phyloP scores from a whole-genome alignment of 2,888 invertebrate genomes.

The Aporophyla nigra region DNA sequence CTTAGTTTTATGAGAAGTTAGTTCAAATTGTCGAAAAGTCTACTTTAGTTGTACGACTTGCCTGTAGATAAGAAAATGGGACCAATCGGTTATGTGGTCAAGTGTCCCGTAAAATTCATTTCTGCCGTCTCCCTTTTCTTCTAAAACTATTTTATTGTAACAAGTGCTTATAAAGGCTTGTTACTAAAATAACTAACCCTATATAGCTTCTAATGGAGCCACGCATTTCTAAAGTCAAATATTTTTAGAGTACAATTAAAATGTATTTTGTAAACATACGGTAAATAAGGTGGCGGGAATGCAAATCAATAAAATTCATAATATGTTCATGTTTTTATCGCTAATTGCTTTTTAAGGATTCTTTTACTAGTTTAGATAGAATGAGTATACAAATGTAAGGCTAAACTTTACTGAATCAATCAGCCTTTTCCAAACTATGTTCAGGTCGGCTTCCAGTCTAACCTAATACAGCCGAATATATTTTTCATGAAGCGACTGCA shows the following conservation, averaged over 20 bases:
- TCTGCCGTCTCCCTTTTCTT: too few species aligned
- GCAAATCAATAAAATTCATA: background rate
- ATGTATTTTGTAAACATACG: constrained; percentile 27
- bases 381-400: background rate
- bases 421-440: background rate
- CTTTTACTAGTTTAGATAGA: background rate
- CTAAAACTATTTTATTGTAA: too few species aligned
- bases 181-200: constrained; percentile 6
- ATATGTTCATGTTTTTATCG: background rate
- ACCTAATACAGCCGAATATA: background rate
- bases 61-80: background rate
- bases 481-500: too few species aligned
- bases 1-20: background rate
- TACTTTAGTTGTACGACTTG: background rate
- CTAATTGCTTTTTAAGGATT: background rate
- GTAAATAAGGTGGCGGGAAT: background rate
- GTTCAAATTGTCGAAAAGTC: background rate
- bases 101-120: background rate
- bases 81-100: background rate
- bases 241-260: constrained; percentile 17
- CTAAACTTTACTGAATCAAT: background rate
- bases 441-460: background rate
- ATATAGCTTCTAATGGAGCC: background rate
- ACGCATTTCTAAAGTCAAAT: constrained; percentile 2
- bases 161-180: background rate